phyloP scores from a whole-genome alignment of 37 sponge, comb jelly and placozoan genomes.

The Aplysina aerophoba region DNA sequence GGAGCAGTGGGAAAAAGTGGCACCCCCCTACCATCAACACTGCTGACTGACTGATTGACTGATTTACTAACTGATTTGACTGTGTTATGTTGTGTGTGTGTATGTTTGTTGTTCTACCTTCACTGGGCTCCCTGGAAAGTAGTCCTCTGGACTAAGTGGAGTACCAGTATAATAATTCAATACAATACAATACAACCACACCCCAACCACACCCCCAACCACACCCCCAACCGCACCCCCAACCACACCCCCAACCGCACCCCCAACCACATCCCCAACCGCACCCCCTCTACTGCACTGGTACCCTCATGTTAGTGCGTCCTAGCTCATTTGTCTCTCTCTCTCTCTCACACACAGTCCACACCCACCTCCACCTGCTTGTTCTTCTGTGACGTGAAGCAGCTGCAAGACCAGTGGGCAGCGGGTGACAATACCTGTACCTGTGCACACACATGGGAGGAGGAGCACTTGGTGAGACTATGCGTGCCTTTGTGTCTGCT shows the following conservation, averaged over 20 bases:
- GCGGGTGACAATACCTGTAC: slow-evolving; percentile 95
- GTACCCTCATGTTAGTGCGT: slow-evolving; percentile 16
- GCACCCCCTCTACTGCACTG: slow-evolving; percentile 17
- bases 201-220: background rate
- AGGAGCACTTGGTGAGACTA: too few species aligned
- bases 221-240: slow-evolving; percentile 11
- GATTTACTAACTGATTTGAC: too few species aligned
- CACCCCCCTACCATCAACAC: too few species aligned
- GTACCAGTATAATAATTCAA: too few species aligned
- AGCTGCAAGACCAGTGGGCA: slow-evolving; percentile 97
- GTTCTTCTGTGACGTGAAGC: slow-evolving; percentile 70
- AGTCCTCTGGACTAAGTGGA: too few species aligned
- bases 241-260: slow-evolving; percentile 4
- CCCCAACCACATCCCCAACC: slow-evolving; percentile 12
- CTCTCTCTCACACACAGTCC: background rate
- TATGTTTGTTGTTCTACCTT: too few species aligned
- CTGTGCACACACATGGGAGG: slow-evolving; percentile 26
- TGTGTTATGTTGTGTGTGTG: too few species aligned
- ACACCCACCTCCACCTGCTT: slow-evolving; percentile 39
- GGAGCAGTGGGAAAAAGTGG: too few species aligned
- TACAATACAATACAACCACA: background rate
- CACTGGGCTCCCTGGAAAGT: too few species aligned
- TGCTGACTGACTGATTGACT: too few species aligned
- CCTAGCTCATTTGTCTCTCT: background rate
- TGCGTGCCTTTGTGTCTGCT: too few species aligned